Evolutionary conservation across 2,888 invertebrate genomes (phyloP), one percentile per base, ranked within the genome.

Genomic region (Antitype chi): DNA sequence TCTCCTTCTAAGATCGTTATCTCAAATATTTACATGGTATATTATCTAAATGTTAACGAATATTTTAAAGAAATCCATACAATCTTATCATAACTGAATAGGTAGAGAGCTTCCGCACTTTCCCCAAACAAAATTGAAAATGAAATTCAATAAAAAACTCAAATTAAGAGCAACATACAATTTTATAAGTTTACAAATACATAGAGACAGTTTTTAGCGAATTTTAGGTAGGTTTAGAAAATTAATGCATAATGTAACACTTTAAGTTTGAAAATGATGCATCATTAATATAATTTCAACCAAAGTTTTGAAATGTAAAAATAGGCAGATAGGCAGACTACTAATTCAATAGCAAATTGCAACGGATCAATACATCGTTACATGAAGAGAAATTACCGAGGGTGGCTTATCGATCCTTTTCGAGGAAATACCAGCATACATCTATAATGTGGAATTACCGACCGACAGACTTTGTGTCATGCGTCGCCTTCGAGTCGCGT

Each of bases 391-490:
- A 78, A 87, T 80, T 66, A 32, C 68, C 64, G 55, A 80, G 72
- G 80, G 74, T 76, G 63, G 55, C 11, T 52, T 77, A 79, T 82
- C 66, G 77, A 87, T 81, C 47, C 64, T 49, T 57, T 38, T 68
- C 62, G 69, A 52, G 71, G 80, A 72, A 85, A 71, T 64, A 69
- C 74, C 72, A 55, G 76, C 69, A 69, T 73, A 70, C 62, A 77
- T 77, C 38, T 76, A 64, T 78, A 73, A 68, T 55, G 38, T 25
- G 32, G 55, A 62, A 70, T 64, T 63, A 67, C 74, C 74, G n/a
- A 38, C n/a, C 25, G 32, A 28, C 74, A 53, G 23, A 64, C 72
- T 47, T 59, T 28, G 66, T 77, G 72, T 68, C 70, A 67, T 71
- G 68, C 32, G 80, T 53, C 81, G 73, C 81, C 81, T 53, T 13